Evolutionary conservation across 30 jellyfish, hydroid and myxozoan species (phyloP), one percentile per base, ranked within the genome.

Genomic region (Cassiopea andromeda): DNA sequence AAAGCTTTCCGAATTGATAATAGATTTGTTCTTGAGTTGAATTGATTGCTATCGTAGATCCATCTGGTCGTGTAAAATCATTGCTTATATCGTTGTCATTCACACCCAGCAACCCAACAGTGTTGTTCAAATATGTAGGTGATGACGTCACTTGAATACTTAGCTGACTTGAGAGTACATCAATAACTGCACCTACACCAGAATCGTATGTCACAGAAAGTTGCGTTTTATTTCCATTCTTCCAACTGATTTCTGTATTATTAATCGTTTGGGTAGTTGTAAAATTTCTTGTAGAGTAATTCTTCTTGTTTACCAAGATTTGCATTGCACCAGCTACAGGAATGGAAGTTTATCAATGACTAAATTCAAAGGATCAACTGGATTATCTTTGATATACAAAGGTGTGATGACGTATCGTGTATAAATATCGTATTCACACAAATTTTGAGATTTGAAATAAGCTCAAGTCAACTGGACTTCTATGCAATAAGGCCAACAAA

Each of bases 21-120:
- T 27, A 27, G 38, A 27, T 27, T 27, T 27, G 38, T 27, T 75
- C 43, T 66, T 86, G 87, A 5, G 94, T 86, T 54, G 82, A 68
- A 45, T 86, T 86, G 68, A 76, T 19, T 5, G 75, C 27, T 15
- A 86, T 48, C 5, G 13, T 9, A 5, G 71, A 46, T 12, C 91
- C 90, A 60, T 86, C 73, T 5, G 89, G 89, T 43, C 78, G 43
- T 44, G 82, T 58, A 12, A 86, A 49, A 48, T 86, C 94, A 44
- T 86, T 90, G 46, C 70, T 16, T 18, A 3, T 67, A 47, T 86
- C 83, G 3, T 60, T 38, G 57, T 86, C 75, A 9, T 15, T 12
- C 7, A 45, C 73, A 7, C 94, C 94, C 0, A 76, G 73, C 17
- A 86, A 57, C 12, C 94, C 94, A 5, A 48, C 7, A 3, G 94